These are phyloP conservation scores for Malacoraja senta DNA, from an alignment of 2,797 vertebrate genomes.

Conservation along the genomic window DNA sequence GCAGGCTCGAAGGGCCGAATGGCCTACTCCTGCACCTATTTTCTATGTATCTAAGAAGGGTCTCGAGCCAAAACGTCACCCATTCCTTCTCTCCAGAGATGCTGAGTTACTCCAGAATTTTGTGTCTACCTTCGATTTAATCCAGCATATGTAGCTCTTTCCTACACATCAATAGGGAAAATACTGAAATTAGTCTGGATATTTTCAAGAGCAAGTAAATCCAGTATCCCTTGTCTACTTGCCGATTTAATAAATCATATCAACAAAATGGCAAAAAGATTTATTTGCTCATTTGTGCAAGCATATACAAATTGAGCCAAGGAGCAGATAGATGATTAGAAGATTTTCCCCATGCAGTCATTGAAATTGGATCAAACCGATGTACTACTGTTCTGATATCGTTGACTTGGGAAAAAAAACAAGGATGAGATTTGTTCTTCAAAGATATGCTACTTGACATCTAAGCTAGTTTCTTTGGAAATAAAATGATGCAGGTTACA, in stretches of 20 bases:
- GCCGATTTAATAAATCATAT: neutral
- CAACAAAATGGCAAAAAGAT: neutral
- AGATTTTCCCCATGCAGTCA: neutral
- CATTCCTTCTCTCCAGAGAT: too few relatives aligned
- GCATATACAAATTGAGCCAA: neutral
- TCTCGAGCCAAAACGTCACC: too few relatives aligned
- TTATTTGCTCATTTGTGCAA: neutral
- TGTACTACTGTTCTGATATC: neutral
- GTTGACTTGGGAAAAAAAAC: neutral
- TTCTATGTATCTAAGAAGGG: too few relatives aligned
- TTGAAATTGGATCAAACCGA: neutral
- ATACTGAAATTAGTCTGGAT: too few relatives aligned
- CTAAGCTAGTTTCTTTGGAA: neutral
- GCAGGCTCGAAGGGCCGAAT: too few relatives aligned
- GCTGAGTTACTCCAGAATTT: too few relatives aligned
- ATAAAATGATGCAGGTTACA: neutral
- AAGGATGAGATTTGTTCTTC: neutral
- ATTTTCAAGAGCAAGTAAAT: too few relatives aligned
- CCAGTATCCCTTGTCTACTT: neutral
- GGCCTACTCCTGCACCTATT: too few relatives aligned
- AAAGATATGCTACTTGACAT: neutral
- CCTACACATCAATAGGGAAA: neutral
- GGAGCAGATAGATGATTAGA: neutral
- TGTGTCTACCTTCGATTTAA: too few relatives aligned
- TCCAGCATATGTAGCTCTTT: too few relatives aligned